Base-by-base conservation (phyloP, 2,888 invertebrate species). In the Petrophora chlorosata region DNA sequence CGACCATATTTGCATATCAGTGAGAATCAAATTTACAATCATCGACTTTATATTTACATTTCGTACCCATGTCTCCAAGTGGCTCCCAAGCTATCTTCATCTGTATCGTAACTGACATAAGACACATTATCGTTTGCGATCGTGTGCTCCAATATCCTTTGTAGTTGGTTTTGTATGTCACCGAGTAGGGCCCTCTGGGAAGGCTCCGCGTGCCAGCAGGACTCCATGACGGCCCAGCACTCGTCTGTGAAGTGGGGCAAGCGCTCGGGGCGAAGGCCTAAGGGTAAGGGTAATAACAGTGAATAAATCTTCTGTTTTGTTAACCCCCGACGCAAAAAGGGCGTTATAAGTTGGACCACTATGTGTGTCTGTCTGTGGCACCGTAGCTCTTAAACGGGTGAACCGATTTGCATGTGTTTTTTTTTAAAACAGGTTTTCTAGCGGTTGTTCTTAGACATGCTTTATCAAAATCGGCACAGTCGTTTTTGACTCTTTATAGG, bases 211-310 rank as follows among this genome's bases (percentile, higher is more conserved):
- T 93, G 92, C 97, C 97, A 97, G 72, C 97, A 97, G 23, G 94
- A 92, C 72, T 94, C 92, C 97, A 97, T 97, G 23, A 97, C 84
- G 33, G 91, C 88, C 97, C 97, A 97, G 72, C 96, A 96, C 14
- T 94, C 93, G 48, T 94, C 93, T 33, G 94, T 92, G 84, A 97
- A 97, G 56, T 92, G 90, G 0, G 93, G 86, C 9, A 96, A 84
- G 39, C 94, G 92, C 76, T 97, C 97, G 2, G 97, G 97, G 3
- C 97, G 91, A 5, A 95, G 92, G 40, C 97, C 97, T 97, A 66
- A 0, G 22, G 2, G n/a, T 1, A 30, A 3, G 9, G 1, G 26
- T 1, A 23, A 12, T 5, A 19, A 19, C 7, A 19, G 7, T 19
- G 19, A 4, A 19, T 19, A 19, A 5, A 5, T 1, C 4, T n/a